phyloP scores from a whole-genome alignment of 2,797 vertebrate species.

The Bryconaethiops microstoma region DNA sequence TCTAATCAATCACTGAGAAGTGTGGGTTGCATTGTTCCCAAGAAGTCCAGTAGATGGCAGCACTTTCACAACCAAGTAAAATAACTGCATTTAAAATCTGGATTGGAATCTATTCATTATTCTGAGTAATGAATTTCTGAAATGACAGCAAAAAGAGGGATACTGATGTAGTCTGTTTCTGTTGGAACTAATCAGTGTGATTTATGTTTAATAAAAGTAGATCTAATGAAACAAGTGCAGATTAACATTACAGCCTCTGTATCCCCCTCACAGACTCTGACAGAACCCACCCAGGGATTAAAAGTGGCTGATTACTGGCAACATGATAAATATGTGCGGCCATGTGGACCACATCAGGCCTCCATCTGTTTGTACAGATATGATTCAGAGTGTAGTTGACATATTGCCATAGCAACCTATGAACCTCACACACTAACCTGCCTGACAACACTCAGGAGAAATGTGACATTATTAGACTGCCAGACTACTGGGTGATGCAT shows the following conservation, averaged over 20 bases:
- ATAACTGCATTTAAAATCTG: neutral
- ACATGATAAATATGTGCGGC: neutral
- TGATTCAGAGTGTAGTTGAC: constrained; percentile 46
- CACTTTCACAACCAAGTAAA: constrained; percentile 22
- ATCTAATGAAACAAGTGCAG: neutral
- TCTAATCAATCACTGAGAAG: neutral
- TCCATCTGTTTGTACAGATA: constrained; percentile 37
- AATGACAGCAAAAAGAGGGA: neutral
- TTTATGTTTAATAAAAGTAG: neutral
- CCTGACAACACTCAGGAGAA: constrained; percentile 39
- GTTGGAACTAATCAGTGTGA: neutral
- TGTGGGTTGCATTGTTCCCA: neutral
- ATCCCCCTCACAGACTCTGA: neutral
- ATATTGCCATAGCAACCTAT: constrained; percentile 45
- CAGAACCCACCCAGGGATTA: neutral
- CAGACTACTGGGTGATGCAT: neutral
- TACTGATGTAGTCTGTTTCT: neutral
- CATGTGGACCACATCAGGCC: neutral
- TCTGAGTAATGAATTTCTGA: neutral
- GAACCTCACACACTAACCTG: constrained; percentile 39
- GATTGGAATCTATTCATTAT: neutral
- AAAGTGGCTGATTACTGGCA: neutral
- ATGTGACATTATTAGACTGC: constrained; percentile 36
- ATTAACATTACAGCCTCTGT: neutral
- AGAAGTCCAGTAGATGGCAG: constrained; percentile 57